Percentiles rank a stretch among this genome's conserved stretches.
phyloP scores from a whole-genome alignment of 2,113 vertebrate species.

The Callipepla squamata region DNA sequence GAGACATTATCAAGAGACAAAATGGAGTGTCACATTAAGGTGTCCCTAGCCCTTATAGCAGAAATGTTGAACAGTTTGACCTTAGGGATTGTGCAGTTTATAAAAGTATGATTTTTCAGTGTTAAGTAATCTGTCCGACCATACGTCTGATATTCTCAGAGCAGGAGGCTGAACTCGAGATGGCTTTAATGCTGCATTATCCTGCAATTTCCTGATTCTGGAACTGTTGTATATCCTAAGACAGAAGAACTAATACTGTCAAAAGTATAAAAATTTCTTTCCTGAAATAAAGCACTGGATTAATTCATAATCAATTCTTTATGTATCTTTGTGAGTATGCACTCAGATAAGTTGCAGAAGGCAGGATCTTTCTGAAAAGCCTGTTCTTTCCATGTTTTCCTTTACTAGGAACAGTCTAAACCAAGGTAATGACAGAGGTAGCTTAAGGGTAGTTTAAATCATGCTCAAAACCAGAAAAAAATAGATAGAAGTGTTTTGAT shows the following conservation, averaged over 20 bases:
- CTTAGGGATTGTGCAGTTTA: not conserved
- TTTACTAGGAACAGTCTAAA: not conserved
- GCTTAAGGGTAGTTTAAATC: not conserved
- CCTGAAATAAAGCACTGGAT: not conserved
- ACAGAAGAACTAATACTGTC: not conserved
- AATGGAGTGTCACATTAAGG: not conserved
- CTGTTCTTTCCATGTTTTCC: not conserved
- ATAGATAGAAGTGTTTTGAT: not conserved
- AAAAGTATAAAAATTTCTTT: not conserved
- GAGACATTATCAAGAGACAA: not conserved
- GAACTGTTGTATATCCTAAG: not conserved
- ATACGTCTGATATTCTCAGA: not conserved
- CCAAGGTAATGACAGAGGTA: accelerated
- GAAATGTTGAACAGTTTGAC: not conserved
- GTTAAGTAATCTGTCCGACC: not conserved
- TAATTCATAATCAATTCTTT: not conserved
- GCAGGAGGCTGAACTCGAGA: not conserved
- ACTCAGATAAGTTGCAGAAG: not conserved
- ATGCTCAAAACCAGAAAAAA: not conserved
- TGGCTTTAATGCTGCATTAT: not conserved
- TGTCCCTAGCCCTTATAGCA: not conserved
- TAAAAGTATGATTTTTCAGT: not conserved
- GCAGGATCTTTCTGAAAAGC: not conserved
- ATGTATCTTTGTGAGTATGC: not conserved
- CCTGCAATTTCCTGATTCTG: not conserved